Percentiles rank a stretch among this genome's conserved stretches.
These are phyloP conservation scores for Cosmopolites sordidus DNA, from an alignment of 2,888 invertebrate genomes.

Conservation along the genomic window DNA sequence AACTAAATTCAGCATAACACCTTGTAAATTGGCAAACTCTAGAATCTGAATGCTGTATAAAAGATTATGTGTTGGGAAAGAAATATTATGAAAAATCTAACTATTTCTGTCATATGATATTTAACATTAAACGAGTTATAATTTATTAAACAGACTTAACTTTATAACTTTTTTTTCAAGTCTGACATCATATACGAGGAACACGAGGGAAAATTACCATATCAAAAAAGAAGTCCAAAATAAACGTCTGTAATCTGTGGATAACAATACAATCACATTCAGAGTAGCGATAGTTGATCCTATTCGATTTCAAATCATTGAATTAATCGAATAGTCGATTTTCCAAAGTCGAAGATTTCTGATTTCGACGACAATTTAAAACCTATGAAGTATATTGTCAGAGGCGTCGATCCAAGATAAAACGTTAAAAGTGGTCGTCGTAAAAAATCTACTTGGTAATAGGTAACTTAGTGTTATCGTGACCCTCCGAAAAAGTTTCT, in stretches of 20 bases:
- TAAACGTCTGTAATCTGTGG: background rate
- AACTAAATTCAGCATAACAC: no score
- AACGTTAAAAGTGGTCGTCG: no score
- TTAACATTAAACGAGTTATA: no score
- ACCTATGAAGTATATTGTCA: background rate
- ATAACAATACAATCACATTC: background rate
- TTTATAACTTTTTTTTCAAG: no score
- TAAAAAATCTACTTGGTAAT: background rate
- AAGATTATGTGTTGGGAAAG: no score
- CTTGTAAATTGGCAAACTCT: no score
- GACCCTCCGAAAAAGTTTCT: background rate
- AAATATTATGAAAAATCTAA: no score
- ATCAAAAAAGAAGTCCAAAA: background rate
- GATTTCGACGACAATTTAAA: background rate
- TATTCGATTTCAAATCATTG: constrained; percentile 7
- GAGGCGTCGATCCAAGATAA: background rate
- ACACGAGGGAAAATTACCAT: no score
- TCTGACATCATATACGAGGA: no score
- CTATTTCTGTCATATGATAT: no score
- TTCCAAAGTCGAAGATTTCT: constrained; percentile 1
- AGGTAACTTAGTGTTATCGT: background rate
- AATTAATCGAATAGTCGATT: constrained; percentile 16
- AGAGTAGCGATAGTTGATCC: background rate
- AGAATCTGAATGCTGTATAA: no score
- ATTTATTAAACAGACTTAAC: no score